phyloP scores from a whole-genome alignment of 1,140 invertebrate genomes.

The Telenomus remus region DNA sequence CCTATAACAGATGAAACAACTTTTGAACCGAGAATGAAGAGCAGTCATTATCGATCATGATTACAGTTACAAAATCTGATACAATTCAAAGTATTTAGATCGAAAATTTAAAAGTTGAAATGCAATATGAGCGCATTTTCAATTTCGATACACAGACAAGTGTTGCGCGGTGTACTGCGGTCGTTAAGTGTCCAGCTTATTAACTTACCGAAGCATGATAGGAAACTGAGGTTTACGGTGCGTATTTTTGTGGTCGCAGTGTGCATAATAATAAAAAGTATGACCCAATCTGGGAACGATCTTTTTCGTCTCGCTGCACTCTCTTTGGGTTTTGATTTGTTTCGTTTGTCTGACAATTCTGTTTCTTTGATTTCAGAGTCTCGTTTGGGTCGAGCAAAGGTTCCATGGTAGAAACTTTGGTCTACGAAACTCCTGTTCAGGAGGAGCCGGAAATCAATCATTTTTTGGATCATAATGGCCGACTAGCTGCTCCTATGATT shows the following conservation, averaged over 20 bases:
- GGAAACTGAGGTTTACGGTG: slow-evolving; percentile 66
- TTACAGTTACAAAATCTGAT: no score
- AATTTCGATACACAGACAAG: slow-evolving; percentile 62
- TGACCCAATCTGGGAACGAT: slow-evolving; percentile 18
- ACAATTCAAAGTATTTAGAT: no score
- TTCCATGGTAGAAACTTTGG: slow-evolving; percentile 94
- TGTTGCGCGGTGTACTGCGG: slow-evolving; percentile 45
- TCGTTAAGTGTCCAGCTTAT: slow-evolving; percentile 60
- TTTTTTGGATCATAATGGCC: slow-evolving; percentile 82
- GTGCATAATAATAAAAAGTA: neutral
- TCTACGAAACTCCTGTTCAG: slow-evolving; percentile 87
- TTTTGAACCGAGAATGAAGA: no score
- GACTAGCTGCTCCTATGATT: slow-evolving; percentile 70
- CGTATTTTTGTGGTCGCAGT: slow-evolving; percentile 45
- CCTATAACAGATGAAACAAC: no score
- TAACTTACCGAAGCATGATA: slow-evolving; percentile 64
- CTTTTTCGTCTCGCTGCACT: slow-evolving; percentile 4
- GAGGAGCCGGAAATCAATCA: slow-evolving; percentile 82
- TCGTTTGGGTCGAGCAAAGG: slow-evolving; percentile 95
- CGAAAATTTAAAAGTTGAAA: slow-evolving; percentile 57
- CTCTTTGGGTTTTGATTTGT: neutral
- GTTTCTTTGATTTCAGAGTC: slow-evolving; percentile 80
- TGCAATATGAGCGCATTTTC: slow-evolving; percentile 60
- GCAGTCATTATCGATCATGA: no score
- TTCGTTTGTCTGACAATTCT: neutral